Percentiles rank a stretch among this genome's conserved stretches.
Conservation (phyloP, 1,140 invertebrate species). For the Cydia fagiglandana region DNA sequence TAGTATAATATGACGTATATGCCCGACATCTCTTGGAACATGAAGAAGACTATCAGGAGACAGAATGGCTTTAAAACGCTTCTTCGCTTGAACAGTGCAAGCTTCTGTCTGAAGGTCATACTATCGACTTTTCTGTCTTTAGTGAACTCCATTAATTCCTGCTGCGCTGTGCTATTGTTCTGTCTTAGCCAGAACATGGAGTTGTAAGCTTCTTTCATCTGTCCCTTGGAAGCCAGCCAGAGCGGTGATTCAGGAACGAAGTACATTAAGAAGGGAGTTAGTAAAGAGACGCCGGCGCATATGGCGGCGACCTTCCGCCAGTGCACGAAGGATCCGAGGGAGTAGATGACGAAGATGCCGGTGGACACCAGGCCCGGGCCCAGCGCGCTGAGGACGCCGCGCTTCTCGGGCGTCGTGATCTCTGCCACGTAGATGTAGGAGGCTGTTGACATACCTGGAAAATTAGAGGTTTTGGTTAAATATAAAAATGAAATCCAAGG, state of each 20-base stretch:
- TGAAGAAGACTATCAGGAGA: slow-evolving; percentile 82
- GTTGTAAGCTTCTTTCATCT: slow-evolving; percentile 79
- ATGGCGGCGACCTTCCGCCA: slow-evolving; percentile 83
- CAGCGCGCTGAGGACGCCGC: slow-evolving; percentile 80
- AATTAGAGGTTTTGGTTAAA: not conserved
- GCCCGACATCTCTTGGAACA: slow-evolving; percentile 85
- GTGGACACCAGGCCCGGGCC: slow-evolving; percentile 83
- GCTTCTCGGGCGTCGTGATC: slow-evolving; percentile 79
- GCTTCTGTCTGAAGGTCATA: slow-evolving; percentile 66
- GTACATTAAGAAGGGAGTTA: slow-evolving; percentile 81
- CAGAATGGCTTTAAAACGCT: slow-evolving; percentile 83
- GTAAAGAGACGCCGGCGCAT: slow-evolving; percentile 81
- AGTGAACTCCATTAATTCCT: slow-evolving; percentile 80
- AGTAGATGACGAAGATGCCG: slow-evolving; percentile 84
- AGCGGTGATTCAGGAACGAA: slow-evolving; percentile 86
- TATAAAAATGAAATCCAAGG: not conserved
- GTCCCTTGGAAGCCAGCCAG: slow-evolving; percentile 80
- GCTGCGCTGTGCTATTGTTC: slow-evolving; percentile 79
- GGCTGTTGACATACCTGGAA: slow-evolving; percentile 81
- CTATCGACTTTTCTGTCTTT: slow-evolving; percentile 69
- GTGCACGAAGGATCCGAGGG: slow-evolving; percentile 81
- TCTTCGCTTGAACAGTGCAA: slow-evolving; percentile 63
- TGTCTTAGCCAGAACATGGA: slow-evolving; percentile 81
- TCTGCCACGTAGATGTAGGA: slow-evolving; percentile 83
- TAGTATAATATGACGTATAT: slow-evolving; percentile 90